These are phyloP conservation scores for Natator depressus DNA, from an alignment of 2,113 vertebrate genomes.

Conservation along the genomic window DNA sequence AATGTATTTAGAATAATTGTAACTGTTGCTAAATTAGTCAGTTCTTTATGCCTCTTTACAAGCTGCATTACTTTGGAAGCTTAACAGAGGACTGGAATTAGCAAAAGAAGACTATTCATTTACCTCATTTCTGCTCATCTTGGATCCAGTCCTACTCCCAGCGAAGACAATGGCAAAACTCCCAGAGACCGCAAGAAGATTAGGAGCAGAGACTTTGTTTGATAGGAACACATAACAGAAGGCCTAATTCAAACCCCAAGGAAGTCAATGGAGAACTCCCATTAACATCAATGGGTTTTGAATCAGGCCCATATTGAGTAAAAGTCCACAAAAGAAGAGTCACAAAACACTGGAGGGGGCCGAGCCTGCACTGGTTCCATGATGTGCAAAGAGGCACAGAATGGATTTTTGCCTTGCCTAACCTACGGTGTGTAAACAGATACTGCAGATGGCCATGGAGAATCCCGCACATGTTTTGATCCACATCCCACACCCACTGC, in stretches of 20 bases:
- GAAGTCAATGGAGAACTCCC: neutral
- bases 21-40: constrained; percentile 27
- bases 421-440: neutral
- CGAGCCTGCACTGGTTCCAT: neutral
- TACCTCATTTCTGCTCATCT: constrained; percentile 28
- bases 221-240: neutral
- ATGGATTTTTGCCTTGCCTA: neutral
- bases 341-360: neutral
- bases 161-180: constrained; percentile 44
- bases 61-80: neutral
- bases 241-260: constrained; percentile 9
- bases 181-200: constrained; percentile 10
- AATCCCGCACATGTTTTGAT: neutral
- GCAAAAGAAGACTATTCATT: constrained; percentile 1
- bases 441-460: neutral
- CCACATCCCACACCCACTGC: fast-evolving
- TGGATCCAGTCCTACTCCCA: constrained; percentile 50
- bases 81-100: constrained; percentile 31
- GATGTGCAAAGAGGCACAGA: neutral
- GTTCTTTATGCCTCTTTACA: constrained; percentile 38
- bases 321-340: neutral
- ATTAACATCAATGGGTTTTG: constrained; percentile 29
- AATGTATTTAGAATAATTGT: constrained; percentile 55
- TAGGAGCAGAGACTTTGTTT: neutral
- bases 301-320: neutral